phyloP scores from a whole-genome alignment of 2,113 vertebrate genomes.

The Mustela nigripes region DNA sequence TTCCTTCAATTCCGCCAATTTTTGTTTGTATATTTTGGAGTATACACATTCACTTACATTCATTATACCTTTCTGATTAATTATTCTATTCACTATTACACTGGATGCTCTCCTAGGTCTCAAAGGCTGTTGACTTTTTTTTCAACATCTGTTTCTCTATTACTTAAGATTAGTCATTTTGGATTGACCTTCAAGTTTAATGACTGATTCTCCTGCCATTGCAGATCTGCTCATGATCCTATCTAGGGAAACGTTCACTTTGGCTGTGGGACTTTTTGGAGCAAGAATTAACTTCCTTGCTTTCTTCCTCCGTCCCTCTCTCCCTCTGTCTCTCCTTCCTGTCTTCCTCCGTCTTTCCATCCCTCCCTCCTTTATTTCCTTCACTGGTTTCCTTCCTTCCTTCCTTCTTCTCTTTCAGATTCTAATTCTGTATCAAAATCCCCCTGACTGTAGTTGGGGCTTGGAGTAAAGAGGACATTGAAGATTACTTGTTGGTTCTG shows the following conservation, averaged over 20 bases:
- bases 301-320: no score
- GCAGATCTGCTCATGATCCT: background rate
- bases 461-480: background rate
- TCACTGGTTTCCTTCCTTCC: background rate
- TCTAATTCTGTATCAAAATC: background rate
- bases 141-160: background rate
- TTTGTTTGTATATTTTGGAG: background rate
- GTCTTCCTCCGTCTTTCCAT: background rate
- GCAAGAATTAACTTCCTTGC: no score
- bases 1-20: background rate
- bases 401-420: background rate
- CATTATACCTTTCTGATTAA: background rate
- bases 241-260: background rate
- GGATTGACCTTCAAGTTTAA: background rate
- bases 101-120: background rate
- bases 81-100: background rate
- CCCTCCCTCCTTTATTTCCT: background rate
- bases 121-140: background rate
- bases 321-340: no score
- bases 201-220: background rate
- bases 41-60: background rate
- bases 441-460: background rate
- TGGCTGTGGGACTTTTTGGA: background rate
- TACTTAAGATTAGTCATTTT: background rate
- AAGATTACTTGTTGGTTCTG: background rate